A percentile compares a stretch with the other conserved stretches of the same genome.
Conservation (phyloP, 2,888 invertebrate species). For the Leucoma salicis region DNA sequence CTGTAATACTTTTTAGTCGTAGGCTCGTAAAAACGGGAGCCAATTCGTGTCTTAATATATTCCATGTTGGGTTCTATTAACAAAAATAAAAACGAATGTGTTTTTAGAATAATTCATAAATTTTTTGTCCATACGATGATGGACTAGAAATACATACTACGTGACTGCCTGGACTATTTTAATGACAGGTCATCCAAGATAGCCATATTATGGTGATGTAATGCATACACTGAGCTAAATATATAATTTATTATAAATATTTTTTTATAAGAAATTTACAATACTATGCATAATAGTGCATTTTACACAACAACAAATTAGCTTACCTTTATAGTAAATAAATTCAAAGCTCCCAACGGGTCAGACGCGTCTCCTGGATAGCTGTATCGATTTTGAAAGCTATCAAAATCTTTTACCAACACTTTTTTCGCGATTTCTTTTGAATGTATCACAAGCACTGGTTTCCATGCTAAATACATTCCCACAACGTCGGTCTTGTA, state of each 20-base stretch:
- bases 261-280: too few relatives aligned
- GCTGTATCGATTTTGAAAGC: conserved; percentile 53
- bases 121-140: too few relatives aligned
- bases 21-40: conserved; percentile 61
- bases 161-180: too few relatives aligned
- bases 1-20: conserved; percentile 49
- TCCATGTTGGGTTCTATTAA: conserved; percentile 63
- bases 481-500: conserved; percentile 52
- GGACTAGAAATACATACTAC: too few relatives aligned
- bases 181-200: too few relatives aligned
- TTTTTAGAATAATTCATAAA: too few relatives aligned
- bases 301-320: too few relatives aligned
- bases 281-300: too few relatives aligned
- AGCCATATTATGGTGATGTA: too few relatives aligned
- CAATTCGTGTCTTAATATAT: conserved; percentile 50
- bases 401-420: conserved; percentile 51
- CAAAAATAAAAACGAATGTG: too few relatives aligned
- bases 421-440: conserved; percentile 54
- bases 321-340: conserved; percentile 60
- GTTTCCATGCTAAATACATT: conserved; percentile 54
- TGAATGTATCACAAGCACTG: conserved; percentile 53
- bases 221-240: too few relatives aligned
- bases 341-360: conserved; percentile 58
- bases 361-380: conserved; percentile 46
- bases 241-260: too few relatives aligned